These are phyloP conservation scores for Dromaius novaehollandiae DNA, from an alignment of 2,113 vertebrate genomes.

Conservation along the genomic window DNA sequence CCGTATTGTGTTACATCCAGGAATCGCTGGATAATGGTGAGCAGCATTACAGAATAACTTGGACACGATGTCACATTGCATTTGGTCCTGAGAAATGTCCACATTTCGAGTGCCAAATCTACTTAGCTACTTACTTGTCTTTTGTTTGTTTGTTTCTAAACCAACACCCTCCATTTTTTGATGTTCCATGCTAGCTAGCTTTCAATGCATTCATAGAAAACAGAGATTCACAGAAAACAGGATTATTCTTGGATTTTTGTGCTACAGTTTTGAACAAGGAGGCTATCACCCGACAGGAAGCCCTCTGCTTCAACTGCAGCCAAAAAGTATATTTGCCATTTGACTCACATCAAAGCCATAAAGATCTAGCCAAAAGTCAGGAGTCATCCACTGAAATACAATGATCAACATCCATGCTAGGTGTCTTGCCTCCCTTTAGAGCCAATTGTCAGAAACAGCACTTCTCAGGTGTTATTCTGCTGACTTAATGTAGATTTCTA, in stretches of 20 bases:
- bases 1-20: not conserved
- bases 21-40: not conserved
- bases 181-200: not conserved
- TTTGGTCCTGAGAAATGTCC: not conserved
- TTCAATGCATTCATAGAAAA: not conserved
- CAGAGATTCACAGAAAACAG: not conserved
- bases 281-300: not conserved
- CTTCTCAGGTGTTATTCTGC: conserved; percentile 38
- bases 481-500: conserved; percentile 29
- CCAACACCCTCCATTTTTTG: not conserved
- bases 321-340: not conserved
- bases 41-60: not conserved
- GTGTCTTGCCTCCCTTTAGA: conserved; percentile 13
- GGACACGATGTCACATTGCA: not conserved
- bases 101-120: not conserved
- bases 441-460: not conserved
- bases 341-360: not conserved
- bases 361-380: conserved; percentile 22
- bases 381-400: conserved; percentile 3
- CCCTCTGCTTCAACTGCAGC: not conserved
- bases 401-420: not conserved
- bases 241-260: not conserved
- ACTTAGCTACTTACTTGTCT: not conserved
- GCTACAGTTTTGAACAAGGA: not conserved
- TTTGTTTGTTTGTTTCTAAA: not conserved